Conservation (phyloP, 2,113 vertebrate genomes). For the Indicator maculatus region DNA sequence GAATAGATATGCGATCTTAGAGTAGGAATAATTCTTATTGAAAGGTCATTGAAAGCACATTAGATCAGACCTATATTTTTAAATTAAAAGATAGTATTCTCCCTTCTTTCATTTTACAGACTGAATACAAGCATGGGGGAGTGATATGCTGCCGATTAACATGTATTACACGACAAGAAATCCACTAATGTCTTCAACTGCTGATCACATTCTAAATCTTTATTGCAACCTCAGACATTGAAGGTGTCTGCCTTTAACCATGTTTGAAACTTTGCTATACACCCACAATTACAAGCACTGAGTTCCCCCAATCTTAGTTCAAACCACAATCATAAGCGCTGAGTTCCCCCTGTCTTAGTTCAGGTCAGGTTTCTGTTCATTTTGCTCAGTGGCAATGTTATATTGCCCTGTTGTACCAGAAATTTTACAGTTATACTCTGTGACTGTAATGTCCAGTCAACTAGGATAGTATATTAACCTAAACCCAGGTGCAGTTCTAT, state of each 20-base stretch:
- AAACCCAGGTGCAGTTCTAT: background rate
- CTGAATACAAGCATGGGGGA: accelerated
- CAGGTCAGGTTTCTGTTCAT: background rate
- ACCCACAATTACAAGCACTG: background rate
- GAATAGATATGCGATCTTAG: background rate
- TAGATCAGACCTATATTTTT: background rate
- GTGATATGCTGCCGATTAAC: background rate
- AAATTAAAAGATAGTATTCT: background rate
- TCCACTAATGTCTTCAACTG: background rate
- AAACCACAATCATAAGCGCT: background rate
- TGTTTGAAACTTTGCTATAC: background rate
- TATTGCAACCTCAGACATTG: background rate
- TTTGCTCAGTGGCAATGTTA: background rate
- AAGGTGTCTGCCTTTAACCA: background rate
- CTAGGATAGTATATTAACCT: background rate
- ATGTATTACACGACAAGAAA: background rate
- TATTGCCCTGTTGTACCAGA: background rate
- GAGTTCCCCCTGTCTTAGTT: background rate
- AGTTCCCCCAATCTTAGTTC: background rate
- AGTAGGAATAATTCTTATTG: background rate
- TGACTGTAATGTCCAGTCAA: background rate
- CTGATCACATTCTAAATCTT: background rate
- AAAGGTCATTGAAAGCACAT: background rate
- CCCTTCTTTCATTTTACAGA: background rate
- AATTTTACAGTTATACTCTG: background rate